Evolutionary conservation across 2,797 vertebrate species (phyloP).

Genomic region (Jordanella pulchra): DNA sequence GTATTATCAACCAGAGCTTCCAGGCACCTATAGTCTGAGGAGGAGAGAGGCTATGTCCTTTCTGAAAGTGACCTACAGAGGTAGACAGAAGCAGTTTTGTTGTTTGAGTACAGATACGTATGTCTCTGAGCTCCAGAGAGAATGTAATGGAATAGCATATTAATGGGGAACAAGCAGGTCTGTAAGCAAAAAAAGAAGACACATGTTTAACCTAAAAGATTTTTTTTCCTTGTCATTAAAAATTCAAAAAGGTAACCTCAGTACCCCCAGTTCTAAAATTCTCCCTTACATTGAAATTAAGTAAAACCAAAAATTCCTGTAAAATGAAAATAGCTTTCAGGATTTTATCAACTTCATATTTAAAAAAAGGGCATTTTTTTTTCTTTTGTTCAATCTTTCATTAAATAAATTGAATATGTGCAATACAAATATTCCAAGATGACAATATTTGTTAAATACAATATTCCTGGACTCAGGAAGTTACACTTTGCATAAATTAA

Average conservation of each 20-base stretch:
- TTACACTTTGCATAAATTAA: neutral
- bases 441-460: neutral
- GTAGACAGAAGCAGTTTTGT: neutral
- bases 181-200: neutral
- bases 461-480: neutral
- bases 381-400: neutral
- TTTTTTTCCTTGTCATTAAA: too few species aligned
- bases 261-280: neutral
- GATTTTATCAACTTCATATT: neutral
- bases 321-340: neutral
- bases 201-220: too few species aligned
- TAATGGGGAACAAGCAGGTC: neutral
- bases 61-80: neutral
- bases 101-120: neutral
- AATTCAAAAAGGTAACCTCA: neutral
- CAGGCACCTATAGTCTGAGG: neutral
- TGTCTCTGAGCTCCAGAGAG: neutral
- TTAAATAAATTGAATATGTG: too few species aligned
- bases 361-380: neutral
- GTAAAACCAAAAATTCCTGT: neutral
- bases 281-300: neutral
- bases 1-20: neutral
- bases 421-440: neutral
- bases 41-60: too few species aligned
- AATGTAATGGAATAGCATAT: neutral